Conservation (phyloP, 1,140 invertebrate genomes). For the Pseudoatta argentina region DNA sequence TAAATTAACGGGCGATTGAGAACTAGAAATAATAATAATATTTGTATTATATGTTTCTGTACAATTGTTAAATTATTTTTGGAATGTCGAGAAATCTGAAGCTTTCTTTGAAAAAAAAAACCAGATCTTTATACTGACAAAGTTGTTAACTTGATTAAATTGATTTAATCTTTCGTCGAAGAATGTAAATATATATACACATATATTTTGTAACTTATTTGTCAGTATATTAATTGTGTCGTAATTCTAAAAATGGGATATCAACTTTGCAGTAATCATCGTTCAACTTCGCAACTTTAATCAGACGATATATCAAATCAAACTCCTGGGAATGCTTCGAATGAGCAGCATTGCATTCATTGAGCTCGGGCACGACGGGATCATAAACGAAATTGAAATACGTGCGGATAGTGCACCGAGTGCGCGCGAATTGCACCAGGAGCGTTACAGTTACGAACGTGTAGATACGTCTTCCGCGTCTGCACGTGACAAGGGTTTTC, state of each 20-base stretch:
- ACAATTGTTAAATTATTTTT: too few relatives aligned
- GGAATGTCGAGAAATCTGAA: too few relatives aligned
- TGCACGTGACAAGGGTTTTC: conserved; percentile 69
- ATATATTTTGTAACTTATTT: too few relatives aligned
- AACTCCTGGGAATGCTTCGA: background rate
- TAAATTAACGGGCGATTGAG: too few relatives aligned
- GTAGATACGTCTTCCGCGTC: conserved; percentile 25
- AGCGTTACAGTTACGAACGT: conserved; percentile 52
- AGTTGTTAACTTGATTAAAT: too few relatives aligned
- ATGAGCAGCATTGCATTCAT: conserved; percentile 41
- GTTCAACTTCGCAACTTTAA: background rate
- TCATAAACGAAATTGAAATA: conserved; percentile 63
- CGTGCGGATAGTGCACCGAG: conserved; percentile 35
- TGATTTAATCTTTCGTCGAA: too few relatives aligned
- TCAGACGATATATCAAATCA: background rate
- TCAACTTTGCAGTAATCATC: conserved; percentile 2
- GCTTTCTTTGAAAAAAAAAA: too few relatives aligned
- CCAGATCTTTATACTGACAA: too few relatives aligned
- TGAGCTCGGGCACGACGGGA: conserved; percentile 10
- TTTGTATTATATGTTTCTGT: too few relatives aligned
- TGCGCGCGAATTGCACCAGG: conserved; percentile 21
- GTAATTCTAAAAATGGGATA: background rate
- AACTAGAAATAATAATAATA: too few relatives aligned
- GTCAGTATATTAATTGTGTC: background rate
- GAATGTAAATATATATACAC: too few relatives aligned